Conservation (phyloP, 35 echinoderm and acorn worm genomes). For the Strongylocentrotus purpuratus region DNA sequence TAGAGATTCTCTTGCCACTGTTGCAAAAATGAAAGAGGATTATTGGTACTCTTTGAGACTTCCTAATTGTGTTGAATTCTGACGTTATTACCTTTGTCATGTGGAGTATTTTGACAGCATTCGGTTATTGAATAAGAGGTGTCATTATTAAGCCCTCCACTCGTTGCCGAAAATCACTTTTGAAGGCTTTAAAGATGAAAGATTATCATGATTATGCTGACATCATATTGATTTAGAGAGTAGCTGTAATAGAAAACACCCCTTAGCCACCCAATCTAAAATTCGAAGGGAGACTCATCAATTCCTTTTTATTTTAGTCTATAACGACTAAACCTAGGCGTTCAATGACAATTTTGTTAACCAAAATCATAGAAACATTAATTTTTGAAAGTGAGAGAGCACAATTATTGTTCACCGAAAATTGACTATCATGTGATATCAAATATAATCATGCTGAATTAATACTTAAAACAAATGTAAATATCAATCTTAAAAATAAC, state of each 20-base stretch:
- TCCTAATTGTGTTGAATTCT: conserved; percentile 18
- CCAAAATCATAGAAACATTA: too few species aligned
- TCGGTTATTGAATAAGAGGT: not conserved
- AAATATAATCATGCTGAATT: too few species aligned
- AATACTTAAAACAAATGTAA: too few species aligned
- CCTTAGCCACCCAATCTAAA: not conserved
- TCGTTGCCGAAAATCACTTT: not conserved
- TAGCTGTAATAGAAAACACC: not conserved
- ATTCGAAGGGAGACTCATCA: not conserved
- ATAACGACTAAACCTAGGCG: too few species aligned
- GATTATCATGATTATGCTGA: conserved; percentile 5
- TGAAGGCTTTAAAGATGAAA: not conserved
- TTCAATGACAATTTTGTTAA: too few species aligned
- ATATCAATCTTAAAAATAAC: too few species aligned
- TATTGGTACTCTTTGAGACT: not conserved
- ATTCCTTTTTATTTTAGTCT: not conserved
- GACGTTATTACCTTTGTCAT: conserved; percentile 22
- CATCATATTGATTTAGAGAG: conserved; percentile 5
- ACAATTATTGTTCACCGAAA: too few species aligned
- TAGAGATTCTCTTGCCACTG: not conserved
- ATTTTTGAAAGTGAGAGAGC: too few species aligned
- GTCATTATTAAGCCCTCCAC: not conserved
- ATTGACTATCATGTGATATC: too few species aligned
- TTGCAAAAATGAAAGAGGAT: conserved; percentile 8
- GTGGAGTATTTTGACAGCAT: conserved; percentile 28